Base-by-base conservation (phyloP, 2,888 invertebrate species). In the Melikaiella ostensackeni region DNA sequence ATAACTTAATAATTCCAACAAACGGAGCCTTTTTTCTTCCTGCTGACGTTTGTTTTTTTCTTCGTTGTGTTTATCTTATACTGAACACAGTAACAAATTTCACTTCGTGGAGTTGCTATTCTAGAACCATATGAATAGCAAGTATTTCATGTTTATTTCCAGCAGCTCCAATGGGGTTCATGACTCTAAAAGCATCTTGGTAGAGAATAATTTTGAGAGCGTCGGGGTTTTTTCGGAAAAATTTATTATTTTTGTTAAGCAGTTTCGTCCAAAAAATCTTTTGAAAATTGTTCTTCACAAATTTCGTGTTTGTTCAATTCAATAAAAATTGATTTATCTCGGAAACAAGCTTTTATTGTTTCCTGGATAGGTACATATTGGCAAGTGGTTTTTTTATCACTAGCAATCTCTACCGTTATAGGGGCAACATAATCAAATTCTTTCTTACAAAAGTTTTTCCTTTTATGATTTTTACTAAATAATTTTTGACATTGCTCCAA, bases 31-130 rank as follows among this genome's bases (percentile, higher is more conserved):
- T n/a, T n/a, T n/a, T n/a, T n/a, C n/a, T n/a, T n/a, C n/a, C n/a
- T n/a, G n/a, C n/a, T n/a, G n/a, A 50, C 64, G 50, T 76, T 77
- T 70, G 38, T 0, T 75, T 24, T n/a, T 24, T n/a, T 16, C 16
- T 70, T 46, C 21, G 0, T 24, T 21, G n/a, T 30, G 1, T 19
- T 19, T 80, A 75, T 78, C 38, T 30, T 50, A 46, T 80, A 82
- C 8, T 42, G 42, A 2, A 75, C 70, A 11, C 59, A 73, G 64
- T 79, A 80, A 27, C 77, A 75, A 27, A 80, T 74, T 55, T 74
- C 59, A 13, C 35, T n/a, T 21, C 70, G 42, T 6, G 79, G 42
- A 4, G 74, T 59, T 35, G 64, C 77, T 19, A 33, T 35, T 9
- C 35, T 35, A 35, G 9, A 35, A 35, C 35, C 35, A 35, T 35